phyloP scores from a whole-genome alignment of 2,113 vertebrate genomes.

The Pholis gunnellus region DNA sequence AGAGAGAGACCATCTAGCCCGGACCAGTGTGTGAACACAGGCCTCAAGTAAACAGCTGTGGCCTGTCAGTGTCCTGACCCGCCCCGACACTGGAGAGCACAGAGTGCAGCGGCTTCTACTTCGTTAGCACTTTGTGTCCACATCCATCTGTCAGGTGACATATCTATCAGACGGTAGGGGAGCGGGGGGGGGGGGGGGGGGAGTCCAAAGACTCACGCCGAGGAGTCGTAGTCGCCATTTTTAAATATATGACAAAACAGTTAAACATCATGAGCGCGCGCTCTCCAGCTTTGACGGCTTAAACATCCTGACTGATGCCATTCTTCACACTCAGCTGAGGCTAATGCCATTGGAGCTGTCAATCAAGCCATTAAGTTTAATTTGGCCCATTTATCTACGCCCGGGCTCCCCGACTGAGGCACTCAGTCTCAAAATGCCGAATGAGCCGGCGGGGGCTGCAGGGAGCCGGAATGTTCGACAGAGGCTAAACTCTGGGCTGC shows the following conservation, averaged over 20 bases:
- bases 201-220: background rate
- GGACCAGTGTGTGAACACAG: slow-evolving; percentile 37
- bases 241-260: slow-evolving; percentile 53
- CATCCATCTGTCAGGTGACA: slow-evolving; percentile 76
- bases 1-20: slow-evolving; percentile 43
- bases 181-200: no score
- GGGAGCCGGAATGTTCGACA: slow-evolving; percentile 28
- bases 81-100: slow-evolving; percentile 50
- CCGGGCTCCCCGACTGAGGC: slow-evolving; percentile 57
- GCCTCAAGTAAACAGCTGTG: slow-evolving; percentile 71
- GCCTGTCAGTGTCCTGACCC: slow-evolving; percentile 54
- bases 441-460: slow-evolving; percentile 38
- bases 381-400: slow-evolving; percentile 74
- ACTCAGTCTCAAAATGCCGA: slow-evolving; percentile 63
- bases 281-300: slow-evolving; percentile 51
- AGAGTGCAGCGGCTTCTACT: slow-evolving; percentile 62
- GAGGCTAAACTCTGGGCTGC: slow-evolving; percentile 38
- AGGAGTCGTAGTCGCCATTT: slow-evolving; percentile 14
- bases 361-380: slow-evolving; percentile 80
- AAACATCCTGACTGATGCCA: slow-evolving; percentile 55
- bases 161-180: slow-evolving; percentile 60
- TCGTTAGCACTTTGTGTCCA: slow-evolving; percentile 74
- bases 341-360: slow-evolving; percentile 70
- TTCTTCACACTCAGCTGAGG: slow-evolving; percentile 60
- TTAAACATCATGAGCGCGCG: slow-evolving; percentile 53